Conservation (phyloP, 1,140 invertebrate genomes). For the Anoplolepis gracilipes region DNA sequence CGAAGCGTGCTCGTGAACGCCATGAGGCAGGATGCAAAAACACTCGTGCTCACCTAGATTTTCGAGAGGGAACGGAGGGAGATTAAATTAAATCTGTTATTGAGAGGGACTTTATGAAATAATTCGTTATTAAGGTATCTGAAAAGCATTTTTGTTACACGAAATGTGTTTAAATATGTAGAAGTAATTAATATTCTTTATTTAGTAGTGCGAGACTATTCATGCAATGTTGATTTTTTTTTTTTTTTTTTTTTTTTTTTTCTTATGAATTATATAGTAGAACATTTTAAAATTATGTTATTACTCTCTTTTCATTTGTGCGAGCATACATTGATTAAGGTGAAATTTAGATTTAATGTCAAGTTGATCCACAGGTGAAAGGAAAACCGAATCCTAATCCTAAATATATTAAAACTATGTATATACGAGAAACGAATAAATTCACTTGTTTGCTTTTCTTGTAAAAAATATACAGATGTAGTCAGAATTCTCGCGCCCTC, state of each 20-base stretch:
- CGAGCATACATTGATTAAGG: constrained; percentile 7
- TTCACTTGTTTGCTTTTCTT: background rate
- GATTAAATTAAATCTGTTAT: constrained; percentile 48
- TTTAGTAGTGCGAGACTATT: background rate
- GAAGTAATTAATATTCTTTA: background rate
- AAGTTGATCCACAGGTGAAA: constrained; percentile 35
- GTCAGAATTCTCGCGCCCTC: background rate
- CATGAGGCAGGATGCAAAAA: constrained; percentile 34
- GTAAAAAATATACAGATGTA: constrained; percentile 23
- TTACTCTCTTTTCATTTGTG: background rate
- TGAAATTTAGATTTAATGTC: background rate
- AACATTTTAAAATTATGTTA: background rate
- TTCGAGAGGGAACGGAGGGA: constrained; percentile 34
- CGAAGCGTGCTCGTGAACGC: constrained; percentile 54
- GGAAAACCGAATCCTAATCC: background rate
- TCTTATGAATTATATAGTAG: background rate
- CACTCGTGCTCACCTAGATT: constrained; percentile 34
- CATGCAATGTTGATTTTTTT: constrained; percentile 3
- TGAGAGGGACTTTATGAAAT: constrained; percentile 26
- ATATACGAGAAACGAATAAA: background rate
- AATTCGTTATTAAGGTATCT: constrained; percentile 41
- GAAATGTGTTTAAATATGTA: background rate
- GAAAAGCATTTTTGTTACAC: too few species aligned
- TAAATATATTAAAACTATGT: background rate
- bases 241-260: constrained; percentile 23